Evolutionary conservation across 1,140 invertebrate genomes (phyloP).

Genomic region (Drosophila biarmipes): DNA sequence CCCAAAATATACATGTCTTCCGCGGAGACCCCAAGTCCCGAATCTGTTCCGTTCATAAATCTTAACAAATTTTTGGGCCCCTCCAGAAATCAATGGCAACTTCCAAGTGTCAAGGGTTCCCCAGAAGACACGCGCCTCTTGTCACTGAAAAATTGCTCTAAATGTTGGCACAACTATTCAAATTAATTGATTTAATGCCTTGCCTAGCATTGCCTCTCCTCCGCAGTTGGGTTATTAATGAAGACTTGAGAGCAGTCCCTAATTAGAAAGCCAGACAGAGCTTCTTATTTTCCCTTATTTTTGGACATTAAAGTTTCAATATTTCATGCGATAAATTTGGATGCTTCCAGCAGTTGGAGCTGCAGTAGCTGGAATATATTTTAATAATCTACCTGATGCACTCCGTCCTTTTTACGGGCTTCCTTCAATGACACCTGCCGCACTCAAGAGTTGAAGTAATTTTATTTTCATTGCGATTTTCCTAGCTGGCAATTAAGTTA

Average conservation of each 20-base stretch:
- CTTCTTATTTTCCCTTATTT: not conserved
- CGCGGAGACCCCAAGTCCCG: not conserved
- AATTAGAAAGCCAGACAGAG: constrained; percentile 60
- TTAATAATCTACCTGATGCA: constrained; percentile 75
- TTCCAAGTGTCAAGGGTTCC: constrained; percentile 43
- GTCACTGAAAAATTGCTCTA: constrained; percentile 73
- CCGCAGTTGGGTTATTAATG: constrained; percentile 68
- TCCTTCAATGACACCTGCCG: constrained; percentile 58
- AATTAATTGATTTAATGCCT: constrained; percentile 80
- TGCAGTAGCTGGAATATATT: constrained; percentile 46
- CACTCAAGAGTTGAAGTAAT: constrained; percentile 31
- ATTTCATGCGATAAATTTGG: constrained; percentile 64
- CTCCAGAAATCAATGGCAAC: constrained; percentile 17
- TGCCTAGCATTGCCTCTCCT: constrained; percentile 7
- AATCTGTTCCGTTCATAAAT: constrained; percentile 52
- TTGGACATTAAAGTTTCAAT: constrained; percentile 55
- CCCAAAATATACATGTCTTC: constrained; percentile 27
- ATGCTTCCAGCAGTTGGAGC: constrained; percentile 11
- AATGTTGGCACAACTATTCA: constrained; percentile 80
- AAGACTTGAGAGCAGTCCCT: constrained; percentile 68
- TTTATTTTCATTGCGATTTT: constrained; percentile 76
- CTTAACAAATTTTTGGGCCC: constrained; percentile 37
- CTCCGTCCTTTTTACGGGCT: constrained; percentile 50
- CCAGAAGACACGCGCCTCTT: constrained; percentile 23
- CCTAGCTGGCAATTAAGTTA: constrained; percentile 78